These are phyloP conservation scores for Desmophyllum pertusum DNA, from an alignment of 92 coral and sea anemone species.

Conservation along the genomic window DNA sequence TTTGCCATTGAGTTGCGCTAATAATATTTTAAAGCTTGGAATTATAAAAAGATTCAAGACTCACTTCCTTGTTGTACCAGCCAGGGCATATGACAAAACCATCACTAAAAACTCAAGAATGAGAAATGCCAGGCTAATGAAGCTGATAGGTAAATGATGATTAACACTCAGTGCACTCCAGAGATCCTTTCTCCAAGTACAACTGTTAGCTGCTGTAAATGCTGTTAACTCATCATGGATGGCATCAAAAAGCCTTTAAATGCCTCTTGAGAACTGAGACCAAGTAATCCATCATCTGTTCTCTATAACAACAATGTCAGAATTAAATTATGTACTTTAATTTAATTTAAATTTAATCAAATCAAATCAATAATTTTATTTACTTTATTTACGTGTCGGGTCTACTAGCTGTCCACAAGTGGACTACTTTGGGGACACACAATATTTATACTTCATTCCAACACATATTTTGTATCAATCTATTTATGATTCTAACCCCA, in stretches of 20 bases:
- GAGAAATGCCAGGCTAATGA: conserved; percentile 76
- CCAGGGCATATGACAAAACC: conserved; percentile 68
- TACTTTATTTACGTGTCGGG: too few species aligned
- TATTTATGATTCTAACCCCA: too few species aligned
- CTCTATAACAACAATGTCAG: conserved; percentile 3
- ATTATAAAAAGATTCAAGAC: neutral
- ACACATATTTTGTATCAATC: too few species aligned
- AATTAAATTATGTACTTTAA: too few species aligned
- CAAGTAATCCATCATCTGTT: conserved; percentile 48
- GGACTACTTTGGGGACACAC: too few species aligned
- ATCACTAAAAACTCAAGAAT: conserved; percentile 72
- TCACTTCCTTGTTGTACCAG: conserved; percentile 59
- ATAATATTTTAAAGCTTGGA: too few species aligned
- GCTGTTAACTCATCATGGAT: conserved; percentile 72
- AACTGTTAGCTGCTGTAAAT: conserved; percentile 53
- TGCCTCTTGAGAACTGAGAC: conserved; percentile 93
- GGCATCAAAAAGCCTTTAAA: conserved; percentile 75
- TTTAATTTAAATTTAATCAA: too few species aligned
- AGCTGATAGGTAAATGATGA: conserved; percentile 77
- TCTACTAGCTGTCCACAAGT: too few species aligned
- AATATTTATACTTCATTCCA: too few species aligned
- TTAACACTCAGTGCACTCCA: conserved; percentile 64
- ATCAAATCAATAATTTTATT: too few species aligned
- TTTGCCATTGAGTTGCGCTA: too few species aligned
- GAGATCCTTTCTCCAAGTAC: conserved; percentile 76